Evolutionary conservation across 2,888 invertebrate species (phyloP), one percentile per base, ranked within the genome.

Genomic region (Morpho achilles): DNA sequence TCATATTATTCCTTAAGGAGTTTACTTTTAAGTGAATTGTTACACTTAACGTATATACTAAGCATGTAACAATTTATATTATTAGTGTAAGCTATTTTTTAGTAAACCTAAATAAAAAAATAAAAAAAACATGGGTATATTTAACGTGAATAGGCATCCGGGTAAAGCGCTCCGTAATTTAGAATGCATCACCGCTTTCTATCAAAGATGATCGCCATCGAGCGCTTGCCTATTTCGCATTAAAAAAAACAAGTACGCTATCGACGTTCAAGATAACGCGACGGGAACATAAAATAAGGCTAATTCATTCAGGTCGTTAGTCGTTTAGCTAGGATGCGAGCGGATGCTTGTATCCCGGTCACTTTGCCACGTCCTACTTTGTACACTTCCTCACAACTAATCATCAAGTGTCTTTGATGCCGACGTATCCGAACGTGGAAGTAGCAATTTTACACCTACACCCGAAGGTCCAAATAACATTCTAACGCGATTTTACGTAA

Each of bases 261-360:
- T 55, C 49, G 55, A 55, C 48, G 43, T 44, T 9, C 42, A 55
- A 49, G 49, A 49, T 39, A 55, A 43, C 32, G 43, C 39, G 43
- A 61, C 61, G 58, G 56, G 61, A 61, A 60, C 65, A 52, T 57
- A 61, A 59, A 61, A 65, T 60, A 63, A 63, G 63, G 63, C 63
- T 65, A 65, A 63, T 61, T 63, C 63, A 55, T 57, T 56, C 52
- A 44, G 50, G 59, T 60, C 61, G 61, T 63, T 61, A 65, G 55
- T 47, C 60, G 64, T 65, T 62, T 63, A 65, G 60, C 60, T 58
- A 63, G 63, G 54, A 58, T 53, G 59, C 61, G 56, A 61, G 63
- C 76, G 76, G 78, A 77, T 69, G 70, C 64, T 67, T 47, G 63
- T 65, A 73, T 75, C 71, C 69, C 65, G 68, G 65, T 67, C 68